phyloP scores from a whole-genome alignment of 2,888 invertebrate species.

The Heliconius erato region DNA sequence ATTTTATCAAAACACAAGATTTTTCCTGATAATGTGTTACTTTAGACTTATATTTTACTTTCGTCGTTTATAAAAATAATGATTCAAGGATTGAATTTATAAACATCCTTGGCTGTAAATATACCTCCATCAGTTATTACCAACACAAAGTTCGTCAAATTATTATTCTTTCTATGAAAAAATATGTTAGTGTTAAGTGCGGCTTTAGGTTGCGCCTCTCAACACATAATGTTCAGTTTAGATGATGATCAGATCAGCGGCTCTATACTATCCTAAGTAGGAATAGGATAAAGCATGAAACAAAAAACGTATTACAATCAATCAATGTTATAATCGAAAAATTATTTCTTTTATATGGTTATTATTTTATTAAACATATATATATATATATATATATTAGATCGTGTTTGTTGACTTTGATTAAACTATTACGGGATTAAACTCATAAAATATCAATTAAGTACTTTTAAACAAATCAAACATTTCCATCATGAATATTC shows the following conservation, averaged over 20 bases:
- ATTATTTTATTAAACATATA: not conserved
- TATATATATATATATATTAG: not conserved
- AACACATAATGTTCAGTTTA: too few relatives aligned
- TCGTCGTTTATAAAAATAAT: not conserved
- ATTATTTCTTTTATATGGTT: not conserved
- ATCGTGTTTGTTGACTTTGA: not conserved
- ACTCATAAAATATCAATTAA: slow-evolving; percentile 12
- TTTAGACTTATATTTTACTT: not conserved
- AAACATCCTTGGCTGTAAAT: too few relatives aligned
- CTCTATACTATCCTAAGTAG: too few relatives aligned
- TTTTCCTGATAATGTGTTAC: not conserved
- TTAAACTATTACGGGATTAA: not conserved
- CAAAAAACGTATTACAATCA: not conserved
- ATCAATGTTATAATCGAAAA: not conserved
- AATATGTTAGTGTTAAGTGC: too few relatives aligned
- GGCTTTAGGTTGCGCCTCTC: too few relatives aligned
- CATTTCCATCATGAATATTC: slow-evolving; percentile 33
- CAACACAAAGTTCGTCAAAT: too few relatives aligned
- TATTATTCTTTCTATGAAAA: too few relatives aligned
- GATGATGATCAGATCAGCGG: too few relatives aligned
- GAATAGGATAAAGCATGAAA: too few relatives aligned
- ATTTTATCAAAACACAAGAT: not conserved
- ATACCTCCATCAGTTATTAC: too few relatives aligned
- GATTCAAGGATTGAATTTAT: not conserved
- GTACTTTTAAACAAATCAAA: slow-evolving; percentile 10